phyloP scores from a whole-genome alignment of 2,797 vertebrate genomes.

The Acanthiza pusilla region DNA sequence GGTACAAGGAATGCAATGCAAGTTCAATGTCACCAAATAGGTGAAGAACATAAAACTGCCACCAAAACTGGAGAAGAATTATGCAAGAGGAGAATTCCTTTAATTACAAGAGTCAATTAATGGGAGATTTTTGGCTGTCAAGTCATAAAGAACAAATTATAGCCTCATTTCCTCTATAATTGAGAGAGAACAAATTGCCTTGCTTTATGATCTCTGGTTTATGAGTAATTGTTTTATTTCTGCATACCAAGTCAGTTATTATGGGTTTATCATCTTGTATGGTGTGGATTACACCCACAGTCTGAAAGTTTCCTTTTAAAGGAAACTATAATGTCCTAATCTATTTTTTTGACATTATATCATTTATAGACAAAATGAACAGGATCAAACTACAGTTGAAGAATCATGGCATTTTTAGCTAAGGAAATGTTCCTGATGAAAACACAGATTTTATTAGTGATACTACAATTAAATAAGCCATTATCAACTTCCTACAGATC shows the following conservation, averaged over 20 bases:
- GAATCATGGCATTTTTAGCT: conserved; percentile 63
- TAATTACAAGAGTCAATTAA: neutral
- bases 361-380: conserved; percentile 24
- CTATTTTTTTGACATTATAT: conserved; percentile 3
- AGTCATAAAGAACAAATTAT: neutral
- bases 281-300: neutral
- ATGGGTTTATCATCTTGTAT: neutral
- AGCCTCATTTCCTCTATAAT: neutral
- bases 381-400: conserved; percentile 56
- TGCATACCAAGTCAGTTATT: neutral
- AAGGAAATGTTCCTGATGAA: conserved; percentile 71
- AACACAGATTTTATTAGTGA: conserved; percentile 54
- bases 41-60: neutral
- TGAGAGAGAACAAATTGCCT: neutral
- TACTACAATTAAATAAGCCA: conserved; percentile 63
- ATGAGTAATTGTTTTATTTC: conserved; percentile 22
- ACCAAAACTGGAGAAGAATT: neutral
- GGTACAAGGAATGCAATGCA: neutral
- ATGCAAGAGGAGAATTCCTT: neutral
- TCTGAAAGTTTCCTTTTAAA: conserved; percentile 36
- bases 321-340: conserved; percentile 24
- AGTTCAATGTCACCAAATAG: neutral
- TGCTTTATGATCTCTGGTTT: neutral
- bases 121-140: neutral
- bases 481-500: conserved; percentile 79